Evolutionary conservation across 2,113 vertebrate genomes (phyloP), one percentile per base, ranked within the genome.

Genomic region (Cacatua alba): DNA sequence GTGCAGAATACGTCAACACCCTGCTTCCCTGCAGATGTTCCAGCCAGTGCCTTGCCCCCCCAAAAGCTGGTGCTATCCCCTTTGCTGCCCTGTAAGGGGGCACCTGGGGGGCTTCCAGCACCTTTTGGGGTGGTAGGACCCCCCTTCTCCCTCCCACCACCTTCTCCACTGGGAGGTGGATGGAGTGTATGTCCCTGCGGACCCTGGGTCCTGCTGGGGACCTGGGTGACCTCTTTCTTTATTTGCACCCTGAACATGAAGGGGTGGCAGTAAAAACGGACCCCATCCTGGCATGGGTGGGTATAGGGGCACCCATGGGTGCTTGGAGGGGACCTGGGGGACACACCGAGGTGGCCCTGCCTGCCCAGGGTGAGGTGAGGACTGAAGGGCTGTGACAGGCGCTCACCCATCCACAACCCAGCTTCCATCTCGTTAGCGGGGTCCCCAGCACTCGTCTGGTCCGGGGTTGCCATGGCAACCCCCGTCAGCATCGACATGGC

Each of bases 381-480:
- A 46, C 65, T 0, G 0, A 8, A 14, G 49, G 69, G 60, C 69
- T n/a, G 26, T 65, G 72, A 51, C 11, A 20, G 48, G 37, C 43
- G 44, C 20, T 65, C 14, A 31, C n/a, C 12, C 14, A 41, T 13
- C 64, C 29, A 55, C 11, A 0, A 33, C 31, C 35, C 26, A 24
- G 55, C 43, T 89, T 90, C 39, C 37, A 81, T 90, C 88, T 75
- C n/a, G 1, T 95, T 93, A 80, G 53, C 59, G 21, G 75, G 43
- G 92, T 90, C 92, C 79, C 81, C 67, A 43, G 57, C 57, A 16
- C 57, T 82, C 60, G 7, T 72, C 78, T 13, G 63, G 83, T 65
- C 87, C 17, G 13, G 55, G 74, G 94, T 96, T 96, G 94, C 97
- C 83, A 90, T 94, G 94, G 95, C 89, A 96, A 97, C 96, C 51